Conservation (phyloP, 2,797 vertebrate genomes). For the Emydoidea blandingii region DNA sequence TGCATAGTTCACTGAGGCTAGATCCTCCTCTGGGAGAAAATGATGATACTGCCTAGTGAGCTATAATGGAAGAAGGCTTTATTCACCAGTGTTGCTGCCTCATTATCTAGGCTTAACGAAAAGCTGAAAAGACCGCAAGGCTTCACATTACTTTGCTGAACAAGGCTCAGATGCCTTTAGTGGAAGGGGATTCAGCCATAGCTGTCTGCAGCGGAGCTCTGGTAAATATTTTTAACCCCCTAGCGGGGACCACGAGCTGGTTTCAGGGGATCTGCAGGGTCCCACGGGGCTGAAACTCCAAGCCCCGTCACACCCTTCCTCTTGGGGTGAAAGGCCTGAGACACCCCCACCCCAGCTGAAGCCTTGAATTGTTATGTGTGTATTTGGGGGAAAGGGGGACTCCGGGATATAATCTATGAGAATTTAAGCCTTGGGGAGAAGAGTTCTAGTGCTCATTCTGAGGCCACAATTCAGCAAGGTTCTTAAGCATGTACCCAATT, state of each 20-base stretch:
- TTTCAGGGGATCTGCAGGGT: too few species aligned
- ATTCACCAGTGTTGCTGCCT: not conserved
- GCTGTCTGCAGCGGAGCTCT: too few species aligned
- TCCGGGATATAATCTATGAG: too few species aligned
- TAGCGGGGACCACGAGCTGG: too few species aligned
- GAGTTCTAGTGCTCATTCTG: conserved; percentile 3
- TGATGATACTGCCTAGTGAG: not conserved
- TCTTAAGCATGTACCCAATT: not conserved
- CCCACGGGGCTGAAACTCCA: too few species aligned
- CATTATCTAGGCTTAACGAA: not conserved
- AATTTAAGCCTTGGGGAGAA: not conserved
- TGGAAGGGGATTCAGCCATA: not conserved
- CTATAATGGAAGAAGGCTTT: not conserved
- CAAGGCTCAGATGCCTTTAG: not conserved
- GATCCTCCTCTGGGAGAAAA: not conserved
- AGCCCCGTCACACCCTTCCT: too few species aligned
- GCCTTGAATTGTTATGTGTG: too few species aligned
- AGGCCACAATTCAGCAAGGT: not conserved
- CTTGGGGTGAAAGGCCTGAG: too few species aligned
- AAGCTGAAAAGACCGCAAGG: not conserved
- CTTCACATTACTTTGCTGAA: too few species aligned
- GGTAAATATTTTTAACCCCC: too few species aligned
- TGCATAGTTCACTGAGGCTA: not conserved
- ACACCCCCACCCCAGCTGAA: too few species aligned
- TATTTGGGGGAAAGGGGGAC: too few species aligned